These are phyloP conservation scores for Anthopleura xanthogrammica DNA, from an alignment of 92 coral and sea anemone species.

Conservation along the genomic window DNA sequence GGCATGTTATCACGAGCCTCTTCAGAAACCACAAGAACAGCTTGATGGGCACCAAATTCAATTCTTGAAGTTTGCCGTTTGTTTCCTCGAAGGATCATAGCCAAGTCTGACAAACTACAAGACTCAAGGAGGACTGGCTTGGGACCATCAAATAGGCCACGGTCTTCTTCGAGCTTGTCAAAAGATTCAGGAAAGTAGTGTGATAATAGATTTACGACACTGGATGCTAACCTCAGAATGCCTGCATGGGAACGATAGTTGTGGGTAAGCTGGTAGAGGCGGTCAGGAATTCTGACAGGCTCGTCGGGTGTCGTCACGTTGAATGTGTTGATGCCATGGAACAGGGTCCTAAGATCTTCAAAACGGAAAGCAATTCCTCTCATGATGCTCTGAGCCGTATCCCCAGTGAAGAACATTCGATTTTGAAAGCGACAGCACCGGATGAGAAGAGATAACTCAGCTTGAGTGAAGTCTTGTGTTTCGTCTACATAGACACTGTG, in stretches of 20 bases:
- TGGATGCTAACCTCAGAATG: constrained; percentile 82
- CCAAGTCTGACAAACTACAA: constrained; percentile 84
- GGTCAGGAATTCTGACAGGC: constrained; percentile 68
- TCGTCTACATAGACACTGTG: constrained; percentile 94
- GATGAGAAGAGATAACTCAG: constrained; percentile 84
- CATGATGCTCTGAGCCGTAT: constrained; percentile 99
- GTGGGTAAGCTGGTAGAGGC: constrained; percentile 83
- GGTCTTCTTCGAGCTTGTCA: constrained; percentile 76
- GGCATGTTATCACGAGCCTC: constrained; percentile 84
- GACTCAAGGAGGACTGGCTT: constrained; percentile 91
- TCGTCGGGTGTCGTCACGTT: constrained; percentile 30
- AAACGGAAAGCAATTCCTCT: constrained; percentile 96
- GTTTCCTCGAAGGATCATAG: constrained; percentile 90
- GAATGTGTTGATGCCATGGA: constrained; percentile 71
- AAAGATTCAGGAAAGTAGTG: constrained; percentile 90
- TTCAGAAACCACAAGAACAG: constrained; percentile 83
- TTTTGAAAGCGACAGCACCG: constrained; percentile 91
- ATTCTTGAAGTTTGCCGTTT: constrained; percentile 81
- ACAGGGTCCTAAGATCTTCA: constrained; percentile 83
- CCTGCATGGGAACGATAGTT: constrained; percentile 98
- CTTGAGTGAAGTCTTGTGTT: constrained; percentile 98
- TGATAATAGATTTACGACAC: constrained; percentile 71
- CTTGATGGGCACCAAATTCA: constrained; percentile 96
- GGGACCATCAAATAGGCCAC: constrained; percentile 84
- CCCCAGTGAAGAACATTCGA: constrained; percentile 92